Conservation (phyloP, 1,140 invertebrate species). For the Drosophila chauvacae region DNA sequence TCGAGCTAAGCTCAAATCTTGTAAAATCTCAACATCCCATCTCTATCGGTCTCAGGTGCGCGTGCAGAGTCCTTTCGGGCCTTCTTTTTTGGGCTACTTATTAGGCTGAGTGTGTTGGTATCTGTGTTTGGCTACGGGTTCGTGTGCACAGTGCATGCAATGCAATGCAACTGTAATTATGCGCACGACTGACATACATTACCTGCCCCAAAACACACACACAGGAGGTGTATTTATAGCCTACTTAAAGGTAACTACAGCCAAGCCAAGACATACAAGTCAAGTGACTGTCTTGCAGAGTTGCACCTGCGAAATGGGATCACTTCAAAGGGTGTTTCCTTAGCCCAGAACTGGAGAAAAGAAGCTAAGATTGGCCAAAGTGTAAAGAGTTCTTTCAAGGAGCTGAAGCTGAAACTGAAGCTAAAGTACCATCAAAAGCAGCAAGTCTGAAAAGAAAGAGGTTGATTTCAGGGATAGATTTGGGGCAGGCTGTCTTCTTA, state of each 20-base stretch:
- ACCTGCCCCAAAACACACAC: constrained; percentile 26
- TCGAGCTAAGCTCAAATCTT: too few relatives aligned
- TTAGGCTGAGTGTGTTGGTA: constrained; percentile 6
- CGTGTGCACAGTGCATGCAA: constrained; percentile 50
- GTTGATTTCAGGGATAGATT: constrained; percentile 8
- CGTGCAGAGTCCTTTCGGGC: constrained; percentile 7
- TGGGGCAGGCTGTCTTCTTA: background rate
- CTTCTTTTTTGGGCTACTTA: constrained; percentile 27
- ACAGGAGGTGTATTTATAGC: constrained; percentile 62
- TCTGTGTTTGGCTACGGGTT: constrained; percentile 33
- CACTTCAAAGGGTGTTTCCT: constrained; percentile 5
- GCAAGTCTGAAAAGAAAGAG: background rate
- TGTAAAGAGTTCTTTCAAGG: background rate
- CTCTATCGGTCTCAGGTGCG: too few relatives aligned
- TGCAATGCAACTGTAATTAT: constrained; percentile 74
- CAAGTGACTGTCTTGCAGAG: constrained; percentile 29
- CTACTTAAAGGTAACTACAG: constrained; percentile 58
- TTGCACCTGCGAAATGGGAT: constrained; percentile 7
- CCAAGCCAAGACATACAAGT: constrained; percentile 20
- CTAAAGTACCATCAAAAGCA: background rate
- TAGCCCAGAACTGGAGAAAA: background rate
- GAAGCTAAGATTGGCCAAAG: background rate
- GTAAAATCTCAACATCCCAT: too few relatives aligned
- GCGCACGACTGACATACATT: constrained; percentile 76
- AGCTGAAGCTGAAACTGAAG: too few relatives aligned